Conservation (phyloP, 2,888 invertebrate species). For the Yponomeuta malinellus region DNA sequence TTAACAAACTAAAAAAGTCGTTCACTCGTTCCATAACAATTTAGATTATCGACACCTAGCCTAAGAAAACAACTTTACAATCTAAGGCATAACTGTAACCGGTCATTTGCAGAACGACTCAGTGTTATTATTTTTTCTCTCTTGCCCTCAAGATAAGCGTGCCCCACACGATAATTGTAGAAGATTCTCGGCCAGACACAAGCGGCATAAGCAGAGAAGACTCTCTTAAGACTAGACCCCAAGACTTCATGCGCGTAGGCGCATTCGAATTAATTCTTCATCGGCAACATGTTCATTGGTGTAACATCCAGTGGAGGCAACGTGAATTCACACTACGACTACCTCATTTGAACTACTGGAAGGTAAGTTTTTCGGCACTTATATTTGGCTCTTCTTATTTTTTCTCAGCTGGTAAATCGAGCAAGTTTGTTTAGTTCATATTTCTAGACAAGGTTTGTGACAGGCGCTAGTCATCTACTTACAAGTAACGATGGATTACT, state of each 20-base stretch:
- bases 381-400: background rate
- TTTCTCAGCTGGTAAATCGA: too few species aligned
- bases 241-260: conserved; percentile 23
- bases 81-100: background rate
- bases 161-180: conserved; percentile 48
- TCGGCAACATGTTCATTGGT: conserved; percentile 69
- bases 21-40: too few species aligned
- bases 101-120: background rate
- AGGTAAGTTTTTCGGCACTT: conserved; percentile 39
- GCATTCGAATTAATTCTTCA: conserved; percentile 3
- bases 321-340: conserved; percentile 72
- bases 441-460: too few species aligned
- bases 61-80: background rate
- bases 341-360: conserved; percentile 60
- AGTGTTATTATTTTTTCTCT: conserved; percentile 34
- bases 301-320: conserved; percentile 68
- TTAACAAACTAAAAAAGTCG: too few species aligned
- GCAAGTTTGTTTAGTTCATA: too few species aligned
- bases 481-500: too few species aligned
- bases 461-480: too few species aligned
- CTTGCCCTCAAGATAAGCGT: conserved; percentile 55
- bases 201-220: conserved; percentile 30
- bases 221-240: conserved; percentile 37
- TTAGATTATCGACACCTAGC: background rate
- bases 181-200: conserved; percentile 32